These are phyloP conservation scores for Eidolon helvum DNA, from an alignment of 2,113 vertebrate species.

Conservation along the genomic window DNA sequence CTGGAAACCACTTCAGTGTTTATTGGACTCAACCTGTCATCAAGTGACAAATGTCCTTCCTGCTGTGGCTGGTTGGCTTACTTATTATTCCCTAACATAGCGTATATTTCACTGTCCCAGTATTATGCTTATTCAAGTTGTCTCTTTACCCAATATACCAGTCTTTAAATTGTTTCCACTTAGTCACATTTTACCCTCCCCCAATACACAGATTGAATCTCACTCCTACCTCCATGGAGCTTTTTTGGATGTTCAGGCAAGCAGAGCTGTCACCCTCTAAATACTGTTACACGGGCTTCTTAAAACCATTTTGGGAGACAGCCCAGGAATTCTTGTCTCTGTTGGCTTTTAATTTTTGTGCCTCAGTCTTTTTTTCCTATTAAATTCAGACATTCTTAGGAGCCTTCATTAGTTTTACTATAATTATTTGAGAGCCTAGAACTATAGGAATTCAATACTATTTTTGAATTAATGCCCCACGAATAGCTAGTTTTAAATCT, in stretches of 20 bases:
- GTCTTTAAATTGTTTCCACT: neutral
- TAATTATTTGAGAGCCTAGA: neutral
- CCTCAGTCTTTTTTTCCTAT: neutral
- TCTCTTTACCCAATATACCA: neutral
- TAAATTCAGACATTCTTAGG: neutral
- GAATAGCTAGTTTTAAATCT: neutral
- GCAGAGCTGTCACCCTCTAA: neutral
- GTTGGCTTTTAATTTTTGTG: neutral
- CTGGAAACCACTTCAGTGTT: neutral
- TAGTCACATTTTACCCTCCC: neutral
- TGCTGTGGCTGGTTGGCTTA: neutral
- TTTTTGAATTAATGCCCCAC: neutral
- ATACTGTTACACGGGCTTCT: neutral
- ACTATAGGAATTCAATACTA: neutral
- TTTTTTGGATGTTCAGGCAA: neutral
- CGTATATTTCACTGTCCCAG: neutral
- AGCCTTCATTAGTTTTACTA: neutral
- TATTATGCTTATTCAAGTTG: neutral
- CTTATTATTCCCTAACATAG: neutral
- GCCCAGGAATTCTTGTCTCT: neutral
- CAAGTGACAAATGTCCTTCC: neutral
- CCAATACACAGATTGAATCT: neutral
- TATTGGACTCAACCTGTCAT: neutral
- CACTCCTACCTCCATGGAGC: neutral
- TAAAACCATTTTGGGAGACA: neutral